Base-by-base conservation (phyloP, 2,888 invertebrate species). In the Euclidia mi region DNA sequence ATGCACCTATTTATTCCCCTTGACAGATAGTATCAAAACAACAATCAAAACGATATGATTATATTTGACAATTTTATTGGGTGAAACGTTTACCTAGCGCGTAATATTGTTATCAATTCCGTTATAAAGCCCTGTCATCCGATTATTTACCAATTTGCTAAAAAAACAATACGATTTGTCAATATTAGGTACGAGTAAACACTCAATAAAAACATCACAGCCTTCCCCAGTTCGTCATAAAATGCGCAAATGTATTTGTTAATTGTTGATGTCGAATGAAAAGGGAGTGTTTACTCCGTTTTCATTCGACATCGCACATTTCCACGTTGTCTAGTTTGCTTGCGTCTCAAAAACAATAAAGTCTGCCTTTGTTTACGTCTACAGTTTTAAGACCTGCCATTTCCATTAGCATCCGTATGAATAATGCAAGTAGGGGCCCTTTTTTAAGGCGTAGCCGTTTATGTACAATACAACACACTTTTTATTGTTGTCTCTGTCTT, bases 331-430 rank as follows among this genome's bases (percentile, higher is more conserved):
- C 55, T 56, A 60, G 51, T 43, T 48, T 38, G 28, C 53, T 61
- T 29, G 46, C 55, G 46, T 68, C 71, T 67, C 56, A 66, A 68
- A 76, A 78, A 82, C 79, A 84, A 82, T 82, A 80, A 82, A 82
- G 71, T 78, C 70, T 47, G 49, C 60, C 69, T 70, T 76, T 85
- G 79, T 81, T 84, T 83, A 79, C 78, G 78, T 81, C 72, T 76
- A 79, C 79, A 78, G 75, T 76, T 82, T 79, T 78, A 82, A 78
- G 76, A 78, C 74, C 78, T 77, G 73, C 78, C 79, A 78, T 84
- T 84, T 81, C 78, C 80, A 86, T 87, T 84, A 84, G 79, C 79
- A 79, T 81, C 68, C 65, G 70, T 77, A 88, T 88, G 84, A 87
- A 88, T 88, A 85, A 87, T 85, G 85, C 78, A 85, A 81, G 68